Evolutionary conservation across 2,888 invertebrate species (phyloP), one percentile per base, ranked within the genome.

Genomic region (Nephrotoma guestfalica): DNA sequence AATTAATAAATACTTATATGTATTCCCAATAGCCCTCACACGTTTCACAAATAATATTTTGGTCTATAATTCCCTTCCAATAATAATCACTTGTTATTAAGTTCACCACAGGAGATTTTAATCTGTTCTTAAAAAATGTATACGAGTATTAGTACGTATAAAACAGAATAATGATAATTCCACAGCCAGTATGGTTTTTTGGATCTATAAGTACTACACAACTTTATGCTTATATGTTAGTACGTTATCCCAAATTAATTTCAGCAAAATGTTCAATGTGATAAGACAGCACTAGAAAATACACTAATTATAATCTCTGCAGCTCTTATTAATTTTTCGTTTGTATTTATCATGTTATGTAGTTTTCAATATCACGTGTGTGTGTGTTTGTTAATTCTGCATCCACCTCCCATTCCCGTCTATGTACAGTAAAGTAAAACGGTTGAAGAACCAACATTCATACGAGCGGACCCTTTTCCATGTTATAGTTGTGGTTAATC

Each of bases 101-200:
- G 90, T 90, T 91, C 91, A 88, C 91, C 90, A 89, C 91, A 89
- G 91, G 91, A 90, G 90, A 89, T 90, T 90, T 90, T 90, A 91
- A 91, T 90, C 90, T 90, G 85, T 87, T 87, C 71, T 41, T 47
- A 86, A 86, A 45, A 84, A 41, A 84, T 41, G 9, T 71, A 30
- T 71, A 71, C 30, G 71, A 30, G 11, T 18, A 57, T 57, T 13
- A 18, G n/a, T 51, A n/a, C 9, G 18, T 11, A 71, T 30, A 30
- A 30, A 71, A 30, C 2, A 71, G 9, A 18, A 15, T 57, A 18
- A 15, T 57, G 7, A 71, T 71, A 71, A 71, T 71, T 71, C 71
- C 71, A 30, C 71, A 71, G 71, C 71, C 71, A 71, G 71, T 71
- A 71, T 71, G 71, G 71, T 71, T 71, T 71, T 71, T 71, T 30